Percentiles rank a stretch among this genome's conserved stretches.
These are phyloP conservation scores for Synergus gifuensis DNA, from an alignment of 2,888 invertebrate species.

Conservation along the genomic window DNA sequence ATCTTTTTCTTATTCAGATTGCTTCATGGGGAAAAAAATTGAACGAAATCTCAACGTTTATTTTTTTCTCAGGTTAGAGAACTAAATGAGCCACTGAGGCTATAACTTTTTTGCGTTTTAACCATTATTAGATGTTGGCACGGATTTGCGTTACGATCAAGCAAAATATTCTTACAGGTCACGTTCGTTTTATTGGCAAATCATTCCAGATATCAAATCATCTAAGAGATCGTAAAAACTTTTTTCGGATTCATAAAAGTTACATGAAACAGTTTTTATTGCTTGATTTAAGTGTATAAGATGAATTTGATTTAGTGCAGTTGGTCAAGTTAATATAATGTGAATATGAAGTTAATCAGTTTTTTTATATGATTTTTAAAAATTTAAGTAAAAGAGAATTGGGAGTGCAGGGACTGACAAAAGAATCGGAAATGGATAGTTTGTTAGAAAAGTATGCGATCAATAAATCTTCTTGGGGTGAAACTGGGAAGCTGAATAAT, in stretches of 20 bases:
- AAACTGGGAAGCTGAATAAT: not conserved
- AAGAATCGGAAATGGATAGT: not conserved
- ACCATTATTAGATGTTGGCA: not conserved
- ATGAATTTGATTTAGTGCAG: too few species aligned
- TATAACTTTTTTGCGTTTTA: not conserved
- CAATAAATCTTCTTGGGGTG: not conserved
- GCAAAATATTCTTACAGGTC: not conserved
- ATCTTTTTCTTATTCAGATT: not conserved
- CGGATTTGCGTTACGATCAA: not conserved
- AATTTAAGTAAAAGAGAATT: not conserved
- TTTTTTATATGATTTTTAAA: too few species aligned
- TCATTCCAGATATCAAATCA: not conserved
- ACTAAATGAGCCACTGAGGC: not conserved
- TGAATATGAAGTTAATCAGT: too few species aligned
- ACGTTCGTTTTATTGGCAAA: not conserved
- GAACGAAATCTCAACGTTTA: not conserved
- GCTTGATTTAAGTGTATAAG: too few species aligned
- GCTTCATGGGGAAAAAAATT: not conserved
- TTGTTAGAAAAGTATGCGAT: not conserved
- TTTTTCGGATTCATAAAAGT: not conserved
- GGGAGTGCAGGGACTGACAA: not conserved
- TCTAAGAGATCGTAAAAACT: not conserved
- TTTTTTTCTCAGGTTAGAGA: not conserved
- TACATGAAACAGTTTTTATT: too few species aligned
- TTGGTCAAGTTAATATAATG: too few species aligned